Base-by-base conservation (phyloP, 2,113 vertebrate species). In the Colaptes auratus region DNA sequence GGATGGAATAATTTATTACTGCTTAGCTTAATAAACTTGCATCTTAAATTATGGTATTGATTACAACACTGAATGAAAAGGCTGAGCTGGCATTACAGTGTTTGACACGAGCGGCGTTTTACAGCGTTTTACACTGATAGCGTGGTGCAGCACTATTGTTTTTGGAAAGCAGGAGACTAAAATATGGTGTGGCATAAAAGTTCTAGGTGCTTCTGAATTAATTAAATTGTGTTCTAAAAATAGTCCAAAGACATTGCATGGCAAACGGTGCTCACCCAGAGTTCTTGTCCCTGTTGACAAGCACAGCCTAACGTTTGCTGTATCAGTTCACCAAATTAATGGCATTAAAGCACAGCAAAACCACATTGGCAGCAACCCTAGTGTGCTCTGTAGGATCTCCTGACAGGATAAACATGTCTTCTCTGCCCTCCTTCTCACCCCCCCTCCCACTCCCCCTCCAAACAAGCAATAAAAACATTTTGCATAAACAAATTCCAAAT, bases 401-500 rank as follows among this genome's bases (percentile, higher is more conserved):
- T 77, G 82, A 84, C 55, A 89, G 73, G 74, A 97, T 93, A 90
- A 95, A 95, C 44, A 60, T 27, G 52, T 87, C 78, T 92, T 59
- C 36, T 89, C 52, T 92, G 52, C 91, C 82, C 77, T 93, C 74
- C 63, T 71, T 84, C 63, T 60, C 42, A 35, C 24, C 42, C 42
- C 42, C 42, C 42, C 15, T 39, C 21, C 28, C 39, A 63, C 69
- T 39, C 5, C 56, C 88, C 21, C 72, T 70, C 69, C 16, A 94
- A 97, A 96, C 92, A 79, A 91, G 95, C 97, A 97, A 96, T 96
- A 97, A 97, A 98, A 98, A 97, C 97, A 97, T 97, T 98, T 97
- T 97, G 96, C 97, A 97, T 97, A 97, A 98, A 98, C 97, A 98
- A 97, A 98, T 97, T 97, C 95, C 94, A 97, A 98, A 96, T 98